A percentile compares a stretch with the other conserved stretches of the same genome.
Evolutionary conservation across 2,113 vertebrate species (phyloP).

Genomic region (Pseudorectes ferrugineus): DNA sequence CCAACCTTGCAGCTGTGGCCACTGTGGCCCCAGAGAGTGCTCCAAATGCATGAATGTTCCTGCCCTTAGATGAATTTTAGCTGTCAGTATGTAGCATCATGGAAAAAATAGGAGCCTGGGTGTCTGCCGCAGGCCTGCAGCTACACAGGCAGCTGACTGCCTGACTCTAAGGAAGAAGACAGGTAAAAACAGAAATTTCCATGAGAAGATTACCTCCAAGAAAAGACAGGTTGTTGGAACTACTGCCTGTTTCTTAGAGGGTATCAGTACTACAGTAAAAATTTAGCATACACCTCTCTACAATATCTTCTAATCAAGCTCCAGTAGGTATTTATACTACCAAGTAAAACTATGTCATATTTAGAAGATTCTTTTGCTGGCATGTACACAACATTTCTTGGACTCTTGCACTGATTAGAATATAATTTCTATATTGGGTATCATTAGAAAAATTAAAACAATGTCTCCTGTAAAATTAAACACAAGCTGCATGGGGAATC

Average conservation of each 20-base stretch:
- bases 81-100: not conserved
- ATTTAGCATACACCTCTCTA: not conserved
- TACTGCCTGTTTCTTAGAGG: not conserved
- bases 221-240: not conserved
- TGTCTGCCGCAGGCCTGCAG: not conserved
- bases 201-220: not conserved
- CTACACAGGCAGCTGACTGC: not conserved
- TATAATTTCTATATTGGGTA: conserved; percentile 19
- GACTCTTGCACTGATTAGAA: not conserved
- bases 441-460: conserved; percentile 54
- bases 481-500: not conserved
- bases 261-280: not conserved
- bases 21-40: not conserved
- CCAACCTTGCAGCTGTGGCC: not conserved
- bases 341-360: not conserved
- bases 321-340: not conserved
- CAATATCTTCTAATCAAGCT: not conserved
- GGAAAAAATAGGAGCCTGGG: not conserved
- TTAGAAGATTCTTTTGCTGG: conserved; percentile 12
- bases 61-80: not conserved
- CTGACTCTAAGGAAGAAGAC: not conserved
- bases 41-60: not conserved
- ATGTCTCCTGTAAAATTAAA: conserved; percentile 43
- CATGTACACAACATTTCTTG: conserved; percentile 15
- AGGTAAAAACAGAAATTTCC: not conserved